phyloP scores from a whole-genome alignment of 2,797 vertebrate genomes.

The Artibeus lituratus region DNA sequence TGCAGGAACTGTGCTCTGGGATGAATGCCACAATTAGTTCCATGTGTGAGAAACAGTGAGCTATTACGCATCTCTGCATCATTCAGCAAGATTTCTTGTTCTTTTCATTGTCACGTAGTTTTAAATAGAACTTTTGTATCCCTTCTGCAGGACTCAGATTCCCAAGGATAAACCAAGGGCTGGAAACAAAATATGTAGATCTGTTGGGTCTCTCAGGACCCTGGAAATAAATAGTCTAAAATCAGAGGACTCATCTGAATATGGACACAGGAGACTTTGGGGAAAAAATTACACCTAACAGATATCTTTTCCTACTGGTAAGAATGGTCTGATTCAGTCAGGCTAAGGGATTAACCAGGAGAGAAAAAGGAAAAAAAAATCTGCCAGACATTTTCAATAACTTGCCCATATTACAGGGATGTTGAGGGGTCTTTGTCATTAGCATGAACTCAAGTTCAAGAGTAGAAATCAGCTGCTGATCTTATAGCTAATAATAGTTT shows the following conservation, averaged over 20 bases:
- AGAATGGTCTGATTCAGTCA: conserved; percentile 6
- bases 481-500: neutral
- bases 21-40: conserved; percentile 49
- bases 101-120: neutral
- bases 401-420: neutral
- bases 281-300: neutral
- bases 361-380: neutral
- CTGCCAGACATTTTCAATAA: neutral
- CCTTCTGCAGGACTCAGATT: conserved; percentile 50
- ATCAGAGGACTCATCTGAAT: conserved; percentile 49
- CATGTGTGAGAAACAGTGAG: conserved; percentile 62
- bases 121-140: conserved; percentile 62
- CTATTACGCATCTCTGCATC: neutral
- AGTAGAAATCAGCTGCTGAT: neutral
- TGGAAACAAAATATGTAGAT: conserved; percentile 61
- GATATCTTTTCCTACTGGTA: conserved; percentile 23
- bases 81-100: conserved; percentile 34
- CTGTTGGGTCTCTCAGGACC: neutral
- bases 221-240: conserved; percentile 39
- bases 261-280: neutral
- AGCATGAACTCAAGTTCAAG: neutral
- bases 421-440: neutral
- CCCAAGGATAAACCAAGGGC: conserved; percentile 40
- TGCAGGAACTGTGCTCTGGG: neutral
- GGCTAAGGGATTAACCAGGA: neutral